A percentile compares a stretch with the other conserved stretches of the same genome.
phyloP scores from a whole-genome alignment of 2,113 vertebrate genomes.

The Nicator chloris region DNA sequence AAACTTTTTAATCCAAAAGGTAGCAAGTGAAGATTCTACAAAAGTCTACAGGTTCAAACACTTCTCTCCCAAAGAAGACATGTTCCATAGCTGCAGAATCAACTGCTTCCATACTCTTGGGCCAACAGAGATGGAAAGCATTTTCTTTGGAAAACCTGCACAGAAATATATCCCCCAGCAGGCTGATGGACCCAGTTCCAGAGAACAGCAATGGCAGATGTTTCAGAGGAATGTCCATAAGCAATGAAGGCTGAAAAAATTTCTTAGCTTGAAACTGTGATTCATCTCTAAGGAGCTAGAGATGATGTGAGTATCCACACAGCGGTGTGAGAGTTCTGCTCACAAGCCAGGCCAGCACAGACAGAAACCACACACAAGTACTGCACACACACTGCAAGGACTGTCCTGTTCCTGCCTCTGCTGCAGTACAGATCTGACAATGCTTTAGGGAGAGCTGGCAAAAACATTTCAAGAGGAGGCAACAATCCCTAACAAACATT shows the following conservation, averaged over 20 bases:
- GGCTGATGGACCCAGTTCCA: neutral
- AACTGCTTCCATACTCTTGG: neutral
- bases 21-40: neutral
- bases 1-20: neutral
- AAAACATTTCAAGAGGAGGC: neutral
- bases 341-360: neutral
- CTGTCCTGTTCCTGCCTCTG: neutral
- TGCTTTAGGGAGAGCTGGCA: neutral
- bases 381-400: neutral
- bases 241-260: neutral
- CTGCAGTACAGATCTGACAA: neutral
- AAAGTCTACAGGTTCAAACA: neutral
- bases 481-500: neutral
- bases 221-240: neutral
- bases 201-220: neutral
- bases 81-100: neutral
- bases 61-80: neutral
- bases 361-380: neutral
- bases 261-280: neutral
- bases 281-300: neutral
- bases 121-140: neutral
- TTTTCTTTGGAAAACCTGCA: neutral
- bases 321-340: accelerated
- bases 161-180: neutral
- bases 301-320: neutral